These are phyloP conservation scores for Coenobita brevimanus DNA, from an alignment of 1,140 invertebrate species.

Conservation along the genomic window DNA sequence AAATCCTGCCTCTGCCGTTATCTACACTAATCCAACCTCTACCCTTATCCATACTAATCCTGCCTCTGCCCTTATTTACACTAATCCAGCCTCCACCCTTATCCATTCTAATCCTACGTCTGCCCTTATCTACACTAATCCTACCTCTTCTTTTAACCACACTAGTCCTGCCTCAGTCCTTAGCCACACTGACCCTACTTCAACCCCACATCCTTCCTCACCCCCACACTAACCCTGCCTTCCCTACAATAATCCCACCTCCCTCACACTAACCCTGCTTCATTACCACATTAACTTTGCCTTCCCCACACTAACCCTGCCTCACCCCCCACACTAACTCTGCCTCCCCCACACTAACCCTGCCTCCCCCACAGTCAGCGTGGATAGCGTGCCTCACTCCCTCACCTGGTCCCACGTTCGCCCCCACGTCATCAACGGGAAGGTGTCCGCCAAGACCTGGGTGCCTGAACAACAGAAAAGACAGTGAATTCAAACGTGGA, in stretches of 20 bases:
- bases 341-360: background rate
- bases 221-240: background rate
- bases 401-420: constrained; percentile 62
- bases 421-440: constrained; percentile 43
- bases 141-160: background rate
- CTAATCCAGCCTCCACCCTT: background rate
- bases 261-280: background rate
- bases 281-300: too few species aligned
- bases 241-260: background rate
- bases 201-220: background rate
- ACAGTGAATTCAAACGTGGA: constrained; percentile 17
- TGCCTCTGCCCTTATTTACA: too few species aligned
- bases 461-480: constrained; percentile 54
- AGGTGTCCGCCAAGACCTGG: constrained; percentile 60
- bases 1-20: too few species aligned
- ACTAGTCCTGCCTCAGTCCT: background rate
- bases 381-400: constrained; percentile 60
- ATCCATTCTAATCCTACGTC: too few species aligned
- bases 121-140: too few species aligned
- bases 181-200: too few species aligned
- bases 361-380: constrained; percentile 32
- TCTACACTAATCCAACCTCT: background rate
- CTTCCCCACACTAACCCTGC: background rate
- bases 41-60: background rate
- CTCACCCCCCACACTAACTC: background rate